These are phyloP conservation scores for Gambelia wislizenii DNA, from an alignment of 2,797 vertebrate genomes.

Conservation along the genomic window DNA sequence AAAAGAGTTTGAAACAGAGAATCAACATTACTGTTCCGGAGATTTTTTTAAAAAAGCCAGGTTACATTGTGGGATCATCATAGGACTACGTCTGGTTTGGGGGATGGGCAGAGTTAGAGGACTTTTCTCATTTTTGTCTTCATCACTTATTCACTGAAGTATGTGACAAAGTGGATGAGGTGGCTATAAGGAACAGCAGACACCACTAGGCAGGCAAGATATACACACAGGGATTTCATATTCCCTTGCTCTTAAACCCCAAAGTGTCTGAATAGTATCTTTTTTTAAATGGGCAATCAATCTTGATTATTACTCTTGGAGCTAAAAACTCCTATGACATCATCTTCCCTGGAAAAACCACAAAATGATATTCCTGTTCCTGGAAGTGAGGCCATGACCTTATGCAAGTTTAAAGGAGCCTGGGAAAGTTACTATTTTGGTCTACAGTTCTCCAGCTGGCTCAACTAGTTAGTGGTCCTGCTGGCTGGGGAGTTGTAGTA, in stretches of 20 bases:
- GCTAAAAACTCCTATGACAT: background rate
- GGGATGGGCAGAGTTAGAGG: background rate
- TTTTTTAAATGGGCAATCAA: background rate
- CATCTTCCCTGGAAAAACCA: background rate
- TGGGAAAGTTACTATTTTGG: too few species aligned
- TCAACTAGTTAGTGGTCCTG: too few species aligned
- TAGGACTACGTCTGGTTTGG: background rate
- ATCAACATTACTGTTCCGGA: background rate
- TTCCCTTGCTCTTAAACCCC: background rate
- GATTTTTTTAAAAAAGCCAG: background rate
- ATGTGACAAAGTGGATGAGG: too few species aligned
- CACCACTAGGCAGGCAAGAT: background rate
- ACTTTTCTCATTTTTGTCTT: background rate
- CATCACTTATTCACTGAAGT: background rate
- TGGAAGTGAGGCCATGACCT: background rate
- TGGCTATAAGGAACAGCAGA: background rate
- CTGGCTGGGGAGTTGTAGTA: too few species aligned
- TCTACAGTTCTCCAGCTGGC: too few species aligned
- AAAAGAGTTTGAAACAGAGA: background rate
- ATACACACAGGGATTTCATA: background rate
- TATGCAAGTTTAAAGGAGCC: background rate
- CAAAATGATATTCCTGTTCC: background rate
- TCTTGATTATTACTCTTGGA: background rate
- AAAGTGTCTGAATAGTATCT: background rate
- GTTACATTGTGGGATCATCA: background rate